These are phyloP conservation scores for Melinopterus prodromus DNA, from an alignment of 2,888 invertebrate genomes.

Conservation along the genomic window DNA sequence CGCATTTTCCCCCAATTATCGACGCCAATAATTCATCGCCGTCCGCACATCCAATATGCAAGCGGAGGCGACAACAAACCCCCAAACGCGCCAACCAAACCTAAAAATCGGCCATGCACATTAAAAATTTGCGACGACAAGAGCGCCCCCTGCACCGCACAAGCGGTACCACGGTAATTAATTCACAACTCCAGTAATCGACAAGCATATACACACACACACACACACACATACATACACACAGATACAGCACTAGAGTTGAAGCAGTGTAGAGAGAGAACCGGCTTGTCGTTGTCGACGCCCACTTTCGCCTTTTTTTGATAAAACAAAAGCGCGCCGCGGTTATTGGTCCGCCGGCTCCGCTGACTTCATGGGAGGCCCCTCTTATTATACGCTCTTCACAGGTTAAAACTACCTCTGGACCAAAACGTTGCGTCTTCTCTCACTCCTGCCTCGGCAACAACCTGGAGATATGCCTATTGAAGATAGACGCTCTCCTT, in stretches of 20 bases:
- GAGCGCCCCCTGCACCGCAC: not conserved
- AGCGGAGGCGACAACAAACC: not conserved
- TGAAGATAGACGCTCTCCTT: not conserved
- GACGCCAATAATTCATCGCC: not conserved
- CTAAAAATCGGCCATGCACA: not conserved
- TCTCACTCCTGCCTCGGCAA: not conserved
- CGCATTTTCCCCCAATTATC: not conserved
- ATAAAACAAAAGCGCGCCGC: conserved; percentile 39
- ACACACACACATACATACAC: too few relatives aligned
- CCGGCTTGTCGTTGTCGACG: conserved; percentile 40
- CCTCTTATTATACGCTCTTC: not conserved
- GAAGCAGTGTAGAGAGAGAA: not conserved
- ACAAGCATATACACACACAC: not conserved
- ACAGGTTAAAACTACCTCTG: conserved; percentile 6
- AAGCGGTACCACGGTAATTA: not conserved
- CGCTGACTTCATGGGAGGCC: conserved; percentile 45
- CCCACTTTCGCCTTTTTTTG: conserved; percentile 40
- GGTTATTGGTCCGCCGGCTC: conserved; percentile 41
- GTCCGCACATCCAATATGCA: not conserved
- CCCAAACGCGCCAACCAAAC: not conserved
- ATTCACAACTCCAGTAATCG: not conserved
- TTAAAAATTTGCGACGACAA: too few relatives aligned
- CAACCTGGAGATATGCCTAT: not conserved
- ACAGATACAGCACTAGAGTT: not conserved
- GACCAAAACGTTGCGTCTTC: not conserved